phyloP scores from a whole-genome alignment of 2,888 invertebrate genomes.

The Ferrisia virgata region DNA sequence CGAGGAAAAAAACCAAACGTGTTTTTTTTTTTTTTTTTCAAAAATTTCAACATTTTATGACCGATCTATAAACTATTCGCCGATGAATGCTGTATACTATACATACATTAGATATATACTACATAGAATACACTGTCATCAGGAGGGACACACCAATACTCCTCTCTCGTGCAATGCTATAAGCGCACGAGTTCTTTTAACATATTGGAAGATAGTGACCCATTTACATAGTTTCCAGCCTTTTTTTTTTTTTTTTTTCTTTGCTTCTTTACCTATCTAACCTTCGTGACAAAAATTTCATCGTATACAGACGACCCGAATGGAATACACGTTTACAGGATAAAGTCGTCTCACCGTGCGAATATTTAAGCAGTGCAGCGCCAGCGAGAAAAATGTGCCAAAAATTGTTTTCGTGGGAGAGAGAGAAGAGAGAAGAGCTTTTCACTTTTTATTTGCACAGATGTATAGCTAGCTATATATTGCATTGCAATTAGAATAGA shows the following conservation, averaged over 20 bases:
- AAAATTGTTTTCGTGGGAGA: background rate
- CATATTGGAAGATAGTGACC: background rate
- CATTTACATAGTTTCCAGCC: slow-evolving; percentile 23
- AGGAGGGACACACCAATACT: background rate
- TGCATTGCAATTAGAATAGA: background rate
- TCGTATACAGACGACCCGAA: background rate
- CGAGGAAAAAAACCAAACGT: background rate
- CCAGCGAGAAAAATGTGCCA: background rate
- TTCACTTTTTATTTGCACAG: too few species aligned
- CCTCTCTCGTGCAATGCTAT: background rate
- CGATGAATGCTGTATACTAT: slow-evolving; percentile 1
- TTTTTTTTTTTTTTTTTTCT: background rate
- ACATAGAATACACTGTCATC: too few species aligned
- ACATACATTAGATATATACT: too few species aligned
- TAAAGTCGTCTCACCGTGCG: background rate
- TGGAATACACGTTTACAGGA: background rate
- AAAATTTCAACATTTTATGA: background rate
- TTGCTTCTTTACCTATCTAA: background rate
- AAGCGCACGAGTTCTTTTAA: slow-evolving; percentile 9
- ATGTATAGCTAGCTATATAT: too few species aligned
- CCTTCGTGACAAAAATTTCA: slow-evolving; percentile 22
- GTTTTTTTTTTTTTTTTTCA: background rate
- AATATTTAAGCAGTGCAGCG: too few species aligned
- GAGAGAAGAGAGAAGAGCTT: background rate
- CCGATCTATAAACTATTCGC: slow-evolving; percentile 9